Evolutionary conservation across 2,888 invertebrate genomes (phyloP), one percentile per base, ranked within the genome.

Genomic region (Fragum whitleyi): DNA sequence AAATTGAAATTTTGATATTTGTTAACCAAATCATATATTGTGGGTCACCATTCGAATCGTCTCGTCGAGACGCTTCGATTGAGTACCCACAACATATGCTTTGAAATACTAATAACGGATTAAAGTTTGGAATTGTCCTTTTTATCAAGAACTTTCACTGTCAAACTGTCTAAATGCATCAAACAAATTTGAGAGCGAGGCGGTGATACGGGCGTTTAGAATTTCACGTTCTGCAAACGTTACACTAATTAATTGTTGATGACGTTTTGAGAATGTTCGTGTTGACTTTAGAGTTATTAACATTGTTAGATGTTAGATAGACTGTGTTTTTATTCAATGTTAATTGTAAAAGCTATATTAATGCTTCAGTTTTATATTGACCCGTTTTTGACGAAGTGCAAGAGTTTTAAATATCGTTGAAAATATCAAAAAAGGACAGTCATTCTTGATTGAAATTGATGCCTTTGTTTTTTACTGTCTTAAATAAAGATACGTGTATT

Each of bases 151-250:
- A 9, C 32, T 36, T 9, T 3, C 32, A 9, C 32, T 36, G 32
- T 36, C 32, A 36, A 36, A 36, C 21, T 39, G 65, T 65, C 65
- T 65, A 23, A 62, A 62, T 36, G 36, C 42, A 14, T 42, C 42
- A 21, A 39, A 65, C 32, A 39, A 42, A 65, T 28, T n/a, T 39
- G 19, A 36, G 42, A 23, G 42, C 36, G 32, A 23, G 21, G 0
- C 26, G 39, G 51, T 59, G 69, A 68, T 78, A 57, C 47, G 51
- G 67, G 59, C 51, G 69, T 73, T 68, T 78, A 67, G 78, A 55
- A 79, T 74, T 79, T 79, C 74, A 79, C 69, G 47, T 79, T 74
- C 74, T 79, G 79, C 73, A 74, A 79, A 79, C 74, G 74, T 61
- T 42, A 65, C 65, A 65, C 65, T 36, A 42, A 42, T 42, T 65